phyloP scores from a whole-genome alignment of 2,797 vertebrate species.

The Ptychadena robeensis region DNA sequence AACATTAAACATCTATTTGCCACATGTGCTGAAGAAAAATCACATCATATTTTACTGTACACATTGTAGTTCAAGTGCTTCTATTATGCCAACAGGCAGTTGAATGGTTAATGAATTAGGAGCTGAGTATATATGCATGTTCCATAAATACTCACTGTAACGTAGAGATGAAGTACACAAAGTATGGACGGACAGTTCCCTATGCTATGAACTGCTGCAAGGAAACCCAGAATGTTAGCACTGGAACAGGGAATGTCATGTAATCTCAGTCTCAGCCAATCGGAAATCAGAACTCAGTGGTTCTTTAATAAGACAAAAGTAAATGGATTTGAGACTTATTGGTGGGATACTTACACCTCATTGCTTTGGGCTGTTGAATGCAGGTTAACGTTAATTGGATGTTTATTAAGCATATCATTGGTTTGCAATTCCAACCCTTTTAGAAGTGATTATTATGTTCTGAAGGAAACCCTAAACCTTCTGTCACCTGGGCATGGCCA shows the following conservation, averaged over 20 bases:
- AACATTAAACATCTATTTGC: not conserved
- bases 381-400: too few relatives aligned
- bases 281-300: not conserved
- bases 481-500: too few relatives aligned
- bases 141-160: slow-evolving; percentile 7
- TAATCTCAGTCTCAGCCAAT: not conserved
- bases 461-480: too few relatives aligned
- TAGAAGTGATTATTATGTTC: too few relatives aligned
- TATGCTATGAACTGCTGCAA: not conserved
- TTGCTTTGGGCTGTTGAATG: too few relatives aligned
- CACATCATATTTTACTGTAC: not conserved
- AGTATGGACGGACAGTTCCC: not conserved
- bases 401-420: too few relatives aligned
- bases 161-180: slow-evolving; percentile 9
- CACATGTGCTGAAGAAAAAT: slow-evolving; percentile 1
- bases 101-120: not conserved
- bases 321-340: not conserved
- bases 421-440: too few relatives aligned
- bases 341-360: not conserved
- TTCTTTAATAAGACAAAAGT: not conserved
- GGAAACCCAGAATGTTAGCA: not conserved
- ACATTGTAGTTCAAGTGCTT: not conserved
- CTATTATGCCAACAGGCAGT: not conserved
- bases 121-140: not conserved
- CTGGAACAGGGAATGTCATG: not conserved